Evolutionary conservation across 2,113 vertebrate species (phyloP).

Genomic region (Paramisgurnus dabryanus): DNA sequence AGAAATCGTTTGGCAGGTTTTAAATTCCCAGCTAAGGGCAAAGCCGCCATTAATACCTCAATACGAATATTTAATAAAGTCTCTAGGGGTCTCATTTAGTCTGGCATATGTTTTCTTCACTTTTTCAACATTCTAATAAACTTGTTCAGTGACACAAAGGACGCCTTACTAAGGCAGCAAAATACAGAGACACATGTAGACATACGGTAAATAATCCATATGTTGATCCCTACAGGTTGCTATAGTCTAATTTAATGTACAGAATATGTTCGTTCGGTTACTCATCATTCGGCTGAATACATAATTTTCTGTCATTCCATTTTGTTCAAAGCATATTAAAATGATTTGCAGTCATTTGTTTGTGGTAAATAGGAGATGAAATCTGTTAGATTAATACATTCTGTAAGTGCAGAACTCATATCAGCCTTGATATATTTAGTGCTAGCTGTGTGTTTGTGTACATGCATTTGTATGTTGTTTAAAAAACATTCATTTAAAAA

Average conservation of each 20-base stretch:
- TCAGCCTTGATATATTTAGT: background rate
- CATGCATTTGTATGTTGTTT: background rate
- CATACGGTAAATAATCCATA: slow-evolving; percentile 12
- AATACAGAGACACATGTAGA: background rate
- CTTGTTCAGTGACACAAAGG: slow-evolving; percentile 6
- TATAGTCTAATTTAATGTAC: background rate
- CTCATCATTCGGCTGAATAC: background rate
- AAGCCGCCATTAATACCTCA: background rate
- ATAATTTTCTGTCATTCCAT: background rate
- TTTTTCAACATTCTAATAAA: background rate
- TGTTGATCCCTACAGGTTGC: background rate
- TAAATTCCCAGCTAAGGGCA: background rate
- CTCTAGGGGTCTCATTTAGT: slow-evolving; percentile 13
- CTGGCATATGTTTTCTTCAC: background rate
- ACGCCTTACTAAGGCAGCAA: background rate
- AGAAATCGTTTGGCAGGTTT: slow-evolving; percentile 18
- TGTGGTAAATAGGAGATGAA: slow-evolving; percentile 23
- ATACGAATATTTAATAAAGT: slow-evolving; percentile 9
- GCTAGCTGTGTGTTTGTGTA: background rate
- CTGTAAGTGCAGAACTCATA: background rate
- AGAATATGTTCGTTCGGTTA: background rate
- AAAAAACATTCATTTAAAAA: background rate
- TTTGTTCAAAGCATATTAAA: slow-evolving; percentile 5
- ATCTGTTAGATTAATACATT: slow-evolving; percentile 1
- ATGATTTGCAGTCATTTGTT: slow-evolving; percentile 8